Conservation (phyloP, 2,888 invertebrate species). For the Sphaerophoria taeniata region DNA sequence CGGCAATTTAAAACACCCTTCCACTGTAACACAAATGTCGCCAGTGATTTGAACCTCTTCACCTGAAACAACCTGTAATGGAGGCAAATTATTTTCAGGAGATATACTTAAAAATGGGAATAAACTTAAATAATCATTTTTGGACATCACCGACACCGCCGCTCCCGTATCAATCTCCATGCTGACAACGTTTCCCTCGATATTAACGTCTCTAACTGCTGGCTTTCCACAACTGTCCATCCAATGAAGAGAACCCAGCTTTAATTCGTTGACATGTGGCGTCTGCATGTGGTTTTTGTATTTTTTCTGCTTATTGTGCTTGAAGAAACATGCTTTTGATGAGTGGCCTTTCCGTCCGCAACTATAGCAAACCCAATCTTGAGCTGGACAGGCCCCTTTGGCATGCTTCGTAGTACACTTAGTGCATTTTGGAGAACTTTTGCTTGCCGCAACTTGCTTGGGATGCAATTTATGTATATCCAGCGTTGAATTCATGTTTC, state of each 20-base stretch:
- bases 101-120: background rate
- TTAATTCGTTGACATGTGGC: background rate
- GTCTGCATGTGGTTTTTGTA: conserved; percentile 5
- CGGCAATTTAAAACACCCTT: conserved; percentile 3
- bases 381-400: background rate
- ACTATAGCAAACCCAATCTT: conserved; percentile 11
- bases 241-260: conserved; percentile 2
- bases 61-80: conserved; percentile 27
- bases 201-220: background rate
- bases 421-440: conserved; percentile 7
- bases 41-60: conserved; percentile 15
- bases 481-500: conserved; percentile 9
- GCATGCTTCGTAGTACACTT: conserved; percentile 30
- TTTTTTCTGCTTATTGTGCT: conserved; percentile 7
- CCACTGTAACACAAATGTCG: conserved; percentile 7
- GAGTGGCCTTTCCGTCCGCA: conserved; percentile 17
- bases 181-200: conserved; percentile 12
- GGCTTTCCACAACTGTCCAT: background rate
- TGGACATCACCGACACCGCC: too few species aligned
- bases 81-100: conserved; percentile 18
- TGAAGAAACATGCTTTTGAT: conserved; percentile 12
- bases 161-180: conserved; percentile 40
- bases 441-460: background rate
- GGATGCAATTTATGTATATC: conserved; percentile 18
- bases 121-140: too few species aligned